These are phyloP conservation scores for Mustela nigripes DNA, from an alignment of 2,113 vertebrate species.

Conservation along the genomic window DNA sequence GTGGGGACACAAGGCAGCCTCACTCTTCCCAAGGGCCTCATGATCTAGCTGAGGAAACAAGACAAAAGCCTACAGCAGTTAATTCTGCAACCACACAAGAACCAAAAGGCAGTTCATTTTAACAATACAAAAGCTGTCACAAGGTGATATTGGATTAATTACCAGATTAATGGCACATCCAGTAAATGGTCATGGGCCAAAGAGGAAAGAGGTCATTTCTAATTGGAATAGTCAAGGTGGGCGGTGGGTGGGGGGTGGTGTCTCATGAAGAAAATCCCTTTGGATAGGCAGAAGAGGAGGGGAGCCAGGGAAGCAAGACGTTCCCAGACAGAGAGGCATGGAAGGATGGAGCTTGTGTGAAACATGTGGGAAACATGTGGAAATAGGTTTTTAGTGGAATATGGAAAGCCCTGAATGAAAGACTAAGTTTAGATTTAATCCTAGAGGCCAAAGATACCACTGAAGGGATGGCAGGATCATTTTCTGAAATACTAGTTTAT, in stretches of 20 bases:
- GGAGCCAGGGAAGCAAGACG: neutral
- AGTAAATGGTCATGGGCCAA: neutral
- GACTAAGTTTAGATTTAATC: conserved; percentile 24
- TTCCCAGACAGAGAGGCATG: neutral
- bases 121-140: neutral
- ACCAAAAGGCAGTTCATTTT: conserved; percentile 14
- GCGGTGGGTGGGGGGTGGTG: neutral
- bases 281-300: neutral
- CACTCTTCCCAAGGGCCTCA: neutral
- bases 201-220: neutral
- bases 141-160: neutral
- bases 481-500: conserved; percentile 1
- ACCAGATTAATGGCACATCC: neutral
- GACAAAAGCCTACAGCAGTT: neutral
- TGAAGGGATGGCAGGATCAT: neutral
- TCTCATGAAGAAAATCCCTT: neutral
- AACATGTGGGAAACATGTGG: neutral
- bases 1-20: neutral
- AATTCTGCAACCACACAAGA: neutral
- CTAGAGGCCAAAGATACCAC: conserved; percentile 21
- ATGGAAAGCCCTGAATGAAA: neutral
- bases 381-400: neutral
- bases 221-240: neutral
- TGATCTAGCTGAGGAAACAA: neutral
- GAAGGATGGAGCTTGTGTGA: neutral